A percentile compares a stretch with the other conserved stretches of the same genome.
These are phyloP conservation scores for Sylvicola cinctus DNA, from an alignment of 2,888 invertebrate genomes.

Conservation along the genomic window DNA sequence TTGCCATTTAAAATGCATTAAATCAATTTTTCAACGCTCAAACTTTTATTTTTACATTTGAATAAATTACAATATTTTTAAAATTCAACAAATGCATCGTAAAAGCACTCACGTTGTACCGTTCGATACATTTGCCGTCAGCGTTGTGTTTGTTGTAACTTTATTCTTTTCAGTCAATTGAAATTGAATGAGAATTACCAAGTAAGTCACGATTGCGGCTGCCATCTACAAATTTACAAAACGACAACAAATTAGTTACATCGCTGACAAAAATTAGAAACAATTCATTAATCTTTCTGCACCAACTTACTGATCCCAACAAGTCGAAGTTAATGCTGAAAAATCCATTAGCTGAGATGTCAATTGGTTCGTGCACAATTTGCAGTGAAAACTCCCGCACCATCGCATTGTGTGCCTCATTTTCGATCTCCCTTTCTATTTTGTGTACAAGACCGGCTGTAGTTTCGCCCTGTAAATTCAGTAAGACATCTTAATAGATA, in stretches of 20 bases:
- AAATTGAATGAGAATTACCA: slow-evolving; percentile 22
- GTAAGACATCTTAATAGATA: too few relatives aligned
- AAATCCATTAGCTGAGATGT: slow-evolving; percentile 22
- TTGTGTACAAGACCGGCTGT: slow-evolving; percentile 22
- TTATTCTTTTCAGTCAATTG: slow-evolving; percentile 16
- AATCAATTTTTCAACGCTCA: too few relatives aligned
- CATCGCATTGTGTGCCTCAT: slow-evolving; percentile 19
- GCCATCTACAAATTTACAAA: slow-evolving; percentile 14
- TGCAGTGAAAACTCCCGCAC: slow-evolving; percentile 21
- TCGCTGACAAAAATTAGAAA: neutral
- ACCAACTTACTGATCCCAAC: slow-evolving; percentile 17
- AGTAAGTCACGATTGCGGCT: slow-evolving; percentile 18
- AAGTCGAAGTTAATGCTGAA: slow-evolving; percentile 20
- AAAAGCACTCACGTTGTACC: too few relatives aligned
- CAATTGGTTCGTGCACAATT: slow-evolving; percentile 20
- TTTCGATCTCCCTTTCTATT: slow-evolving; percentile 16
- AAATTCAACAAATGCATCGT: too few relatives aligned
- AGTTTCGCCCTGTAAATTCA: slow-evolving; percentile 17
- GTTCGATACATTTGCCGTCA: too few relatives aligned
- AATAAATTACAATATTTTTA: too few relatives aligned
- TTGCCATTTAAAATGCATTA: too few relatives aligned
- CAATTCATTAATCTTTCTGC: neutral
- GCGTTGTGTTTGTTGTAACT: neutral
- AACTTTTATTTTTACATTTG: too few relatives aligned
- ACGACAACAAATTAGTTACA: neutral